A percentile compares a stretch with the other conserved stretches of the same genome.
These are phyloP conservation scores for Epinotia ramella DNA, from an alignment of 2,888 invertebrate genomes.

Conservation along the genomic window DNA sequence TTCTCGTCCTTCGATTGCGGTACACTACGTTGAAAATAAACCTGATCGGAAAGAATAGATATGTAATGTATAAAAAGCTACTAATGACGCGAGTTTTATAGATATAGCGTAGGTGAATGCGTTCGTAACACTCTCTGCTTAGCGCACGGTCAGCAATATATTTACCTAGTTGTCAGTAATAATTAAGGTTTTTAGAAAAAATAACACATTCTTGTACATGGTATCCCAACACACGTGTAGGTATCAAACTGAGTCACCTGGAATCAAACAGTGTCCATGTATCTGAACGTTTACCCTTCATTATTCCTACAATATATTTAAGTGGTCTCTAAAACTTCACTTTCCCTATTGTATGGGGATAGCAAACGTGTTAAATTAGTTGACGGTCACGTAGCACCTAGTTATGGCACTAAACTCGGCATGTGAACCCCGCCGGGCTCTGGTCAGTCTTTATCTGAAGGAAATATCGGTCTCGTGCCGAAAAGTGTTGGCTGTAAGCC, in stretches of 20 bases:
- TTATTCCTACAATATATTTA: not conserved
- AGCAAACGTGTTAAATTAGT: constrained; percentile 2
- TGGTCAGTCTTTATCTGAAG: constrained; percentile 68
- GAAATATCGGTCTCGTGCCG: constrained; percentile 72
- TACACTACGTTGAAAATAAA: no score
- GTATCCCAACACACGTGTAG: not conserved
- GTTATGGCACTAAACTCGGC: constrained; percentile 49
- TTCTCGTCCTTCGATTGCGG: not conserved
- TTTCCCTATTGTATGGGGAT: not conserved
- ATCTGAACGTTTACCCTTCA: not conserved
- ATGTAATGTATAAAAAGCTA: no score
- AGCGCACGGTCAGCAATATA: not conserved
- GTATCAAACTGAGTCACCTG: not conserved
- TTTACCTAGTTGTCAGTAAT: not conserved
- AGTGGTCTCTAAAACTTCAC: not conserved
- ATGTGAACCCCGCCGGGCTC: constrained; percentile 52
- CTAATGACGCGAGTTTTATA: no score
- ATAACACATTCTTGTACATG: not conserved
- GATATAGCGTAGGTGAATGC: no score
- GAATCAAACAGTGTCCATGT: not conserved
- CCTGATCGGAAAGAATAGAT: no score
- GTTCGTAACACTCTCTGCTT: no score
- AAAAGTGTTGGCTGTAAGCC: constrained; percentile 73
- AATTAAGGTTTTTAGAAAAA: not conserved
- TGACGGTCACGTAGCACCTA: not conserved